Conservation (phyloP, 2,888 invertebrate species). For the Melinopterus prodromus region DNA sequence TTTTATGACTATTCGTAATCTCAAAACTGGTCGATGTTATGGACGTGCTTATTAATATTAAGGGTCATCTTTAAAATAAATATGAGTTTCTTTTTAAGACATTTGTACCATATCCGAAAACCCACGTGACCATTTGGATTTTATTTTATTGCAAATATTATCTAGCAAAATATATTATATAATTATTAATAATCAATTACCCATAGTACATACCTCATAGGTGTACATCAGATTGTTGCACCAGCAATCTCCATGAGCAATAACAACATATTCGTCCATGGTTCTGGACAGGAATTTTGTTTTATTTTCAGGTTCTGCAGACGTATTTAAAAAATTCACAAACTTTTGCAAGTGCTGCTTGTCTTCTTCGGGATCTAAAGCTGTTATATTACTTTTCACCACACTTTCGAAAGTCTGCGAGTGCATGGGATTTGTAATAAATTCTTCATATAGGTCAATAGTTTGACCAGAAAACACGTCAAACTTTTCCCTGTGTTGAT, state of each 20-base stretch:
- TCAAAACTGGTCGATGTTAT: too few relatives aligned
- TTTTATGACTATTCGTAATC: too few relatives aligned
- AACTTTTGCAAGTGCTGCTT: constrained; percentile 8
- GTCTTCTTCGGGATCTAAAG: constrained; percentile 28
- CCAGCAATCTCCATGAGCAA: constrained; percentile 51
- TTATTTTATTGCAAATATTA: too few relatives aligned
- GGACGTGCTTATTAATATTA: too few relatives aligned
- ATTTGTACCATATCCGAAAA: too few relatives aligned
- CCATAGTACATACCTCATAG: constrained; percentile 40
- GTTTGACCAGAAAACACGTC: not conserved
- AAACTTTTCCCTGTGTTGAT: constrained; percentile 30
- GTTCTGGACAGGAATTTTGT: not conserved
- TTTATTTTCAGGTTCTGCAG: not conserved
- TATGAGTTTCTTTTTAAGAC: too few relatives aligned
- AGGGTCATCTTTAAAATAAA: too few relatives aligned
- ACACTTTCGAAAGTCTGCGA: not conserved
- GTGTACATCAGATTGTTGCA: constrained; percentile 49
- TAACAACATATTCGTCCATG: constrained; percentile 36
- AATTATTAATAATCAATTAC: too few relatives aligned
- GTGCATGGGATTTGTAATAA: not conserved
- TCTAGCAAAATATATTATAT: too few relatives aligned
- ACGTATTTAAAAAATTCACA: constrained; percentile 5
- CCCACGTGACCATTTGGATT: too few relatives aligned
- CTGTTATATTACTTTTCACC: constrained; percentile 7
- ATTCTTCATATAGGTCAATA: constrained; percentile 27